phyloP scores from a whole-genome alignment of 2,888 invertebrate genomes.

The Brenthis hecate region DNA sequence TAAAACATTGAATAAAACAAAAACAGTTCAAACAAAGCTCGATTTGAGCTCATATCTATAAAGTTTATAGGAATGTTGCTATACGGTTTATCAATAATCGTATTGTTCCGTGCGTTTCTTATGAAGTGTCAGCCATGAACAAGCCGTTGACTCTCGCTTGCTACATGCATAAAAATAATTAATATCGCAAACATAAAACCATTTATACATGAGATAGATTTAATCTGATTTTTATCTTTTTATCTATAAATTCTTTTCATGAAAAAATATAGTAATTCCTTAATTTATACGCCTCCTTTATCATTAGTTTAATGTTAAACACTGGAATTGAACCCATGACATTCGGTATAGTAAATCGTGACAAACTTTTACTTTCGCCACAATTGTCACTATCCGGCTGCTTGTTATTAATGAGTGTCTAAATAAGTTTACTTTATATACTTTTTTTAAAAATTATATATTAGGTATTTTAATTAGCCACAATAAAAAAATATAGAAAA shows the following conservation, averaged over 20 bases:
- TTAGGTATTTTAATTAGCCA: no score
- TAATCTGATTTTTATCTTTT: not conserved
- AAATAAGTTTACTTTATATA: no score
- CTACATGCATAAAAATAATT: slow-evolving; percentile 20
- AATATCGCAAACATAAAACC: slow-evolving; percentile 8
- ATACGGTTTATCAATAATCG: slow-evolving; percentile 12
- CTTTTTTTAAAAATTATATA: no score
- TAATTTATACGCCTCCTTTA: not conserved
- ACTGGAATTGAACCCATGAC: no score
- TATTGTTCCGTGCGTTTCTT: slow-evolving; percentile 19
- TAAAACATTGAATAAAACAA: slow-evolving; percentile 15
- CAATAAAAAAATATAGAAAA: no score
- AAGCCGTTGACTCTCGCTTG: slow-evolving; percentile 12
- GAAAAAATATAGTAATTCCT: no score
- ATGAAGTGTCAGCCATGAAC: slow-evolving; percentile 12
- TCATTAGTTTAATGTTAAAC: no score
- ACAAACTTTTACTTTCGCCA: no score
- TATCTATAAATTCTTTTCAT: not conserved
- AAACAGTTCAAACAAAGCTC: slow-evolving; percentile 24
- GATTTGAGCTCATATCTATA: slow-evolving; percentile 30
- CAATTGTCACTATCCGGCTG: no score
- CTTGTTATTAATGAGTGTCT: no score
- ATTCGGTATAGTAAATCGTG: no score
- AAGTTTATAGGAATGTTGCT: slow-evolving; percentile 23
- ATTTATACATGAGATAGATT: slow-evolving; percentile 3